A percentile compares a stretch with the other conserved stretches of the same genome.
phyloP scores from a whole-genome alignment of 2,113 vertebrate genomes.

The Alces alces region DNA sequence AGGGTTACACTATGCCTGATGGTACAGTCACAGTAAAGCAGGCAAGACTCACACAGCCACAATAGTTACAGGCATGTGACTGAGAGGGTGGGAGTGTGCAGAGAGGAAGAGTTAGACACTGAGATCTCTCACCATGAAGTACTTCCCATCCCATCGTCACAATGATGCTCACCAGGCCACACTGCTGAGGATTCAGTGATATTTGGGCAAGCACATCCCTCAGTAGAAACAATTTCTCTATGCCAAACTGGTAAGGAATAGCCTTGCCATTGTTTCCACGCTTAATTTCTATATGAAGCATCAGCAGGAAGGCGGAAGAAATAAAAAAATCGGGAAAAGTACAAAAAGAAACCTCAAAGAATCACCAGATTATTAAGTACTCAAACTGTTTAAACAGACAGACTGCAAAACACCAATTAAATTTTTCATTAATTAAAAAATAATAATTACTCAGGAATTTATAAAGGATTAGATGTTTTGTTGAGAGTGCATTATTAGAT shows the following conservation, averaged over 20 bases:
- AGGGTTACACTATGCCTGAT: not conserved
- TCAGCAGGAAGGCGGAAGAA: not conserved
- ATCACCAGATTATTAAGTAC: not conserved
- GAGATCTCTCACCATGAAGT: not conserved
- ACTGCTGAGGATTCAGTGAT: not conserved
- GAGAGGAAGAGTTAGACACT: not conserved
- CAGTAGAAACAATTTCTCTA: not conserved
- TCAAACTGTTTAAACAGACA: not conserved
- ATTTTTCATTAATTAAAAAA: not conserved
- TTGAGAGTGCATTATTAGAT: not conserved
- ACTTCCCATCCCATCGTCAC: not conserved
- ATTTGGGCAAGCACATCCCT: not conserved
- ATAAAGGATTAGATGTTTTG: not conserved
- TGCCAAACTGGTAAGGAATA: not conserved
- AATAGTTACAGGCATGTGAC: not conserved
- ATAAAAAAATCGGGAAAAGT: not conserved
- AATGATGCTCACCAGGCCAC: not conserved
- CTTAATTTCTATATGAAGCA: not conserved
- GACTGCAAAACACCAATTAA: not conserved
- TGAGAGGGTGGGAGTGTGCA: not conserved
- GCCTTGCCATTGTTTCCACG: not conserved
- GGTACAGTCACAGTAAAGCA: not conserved
- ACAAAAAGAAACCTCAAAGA: not conserved
- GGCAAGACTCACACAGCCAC: not conserved
- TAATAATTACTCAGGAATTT: not conserved